A percentile compares a stretch with the other conserved stretches of the same genome.
Conservation (phyloP, 1,140 invertebrate genomes). For the Carposina sasakii region DNA sequence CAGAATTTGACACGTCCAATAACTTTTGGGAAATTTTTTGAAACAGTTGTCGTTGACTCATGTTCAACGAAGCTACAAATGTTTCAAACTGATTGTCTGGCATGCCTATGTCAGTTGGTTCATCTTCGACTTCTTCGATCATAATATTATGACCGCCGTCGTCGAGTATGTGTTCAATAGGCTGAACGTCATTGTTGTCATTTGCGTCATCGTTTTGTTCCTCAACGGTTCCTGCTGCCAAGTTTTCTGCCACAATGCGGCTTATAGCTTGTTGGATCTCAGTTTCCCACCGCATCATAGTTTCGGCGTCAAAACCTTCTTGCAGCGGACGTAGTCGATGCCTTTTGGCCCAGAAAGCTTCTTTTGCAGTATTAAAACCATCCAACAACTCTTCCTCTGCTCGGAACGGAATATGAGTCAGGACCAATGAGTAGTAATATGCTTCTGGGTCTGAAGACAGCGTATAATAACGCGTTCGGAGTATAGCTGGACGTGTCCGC, state of each 20-base stretch:
- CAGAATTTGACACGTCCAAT: conserved; percentile 12
- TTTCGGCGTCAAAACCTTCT: conserved; percentile 29
- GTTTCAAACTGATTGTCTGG: conserved; percentile 18
- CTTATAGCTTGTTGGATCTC: conserved; percentile 2
- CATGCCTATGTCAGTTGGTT: conserved; percentile 17
- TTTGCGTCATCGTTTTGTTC: neutral
- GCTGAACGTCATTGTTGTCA: neutral
- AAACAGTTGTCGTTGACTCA: conserved; percentile 22
- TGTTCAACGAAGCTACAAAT: conserved; percentile 19
- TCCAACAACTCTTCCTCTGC: conserved; percentile 17
- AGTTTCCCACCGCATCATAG: conserved; percentile 27
- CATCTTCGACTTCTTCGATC: conserved; percentile 28
- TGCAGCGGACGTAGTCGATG: conserved; percentile 27
- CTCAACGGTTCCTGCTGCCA: neutral
- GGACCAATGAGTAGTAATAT: neutral
- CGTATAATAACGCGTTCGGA: conserved; percentile 1
- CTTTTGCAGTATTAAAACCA: conserved; percentile 33
- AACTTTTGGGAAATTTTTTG: conserved; percentile 12
- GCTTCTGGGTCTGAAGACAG: conserved; percentile 1
- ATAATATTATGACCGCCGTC: conserved; percentile 25
- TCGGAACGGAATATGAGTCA: neutral
- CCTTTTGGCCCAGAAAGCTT: conserved; percentile 36
- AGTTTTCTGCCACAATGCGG: neutral
- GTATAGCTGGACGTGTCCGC: neutral
- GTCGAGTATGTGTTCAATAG: neutral